Percentiles rank a stretch among this genome's conserved stretches.
These are phyloP conservation scores for Melangyna quadrimaculata DNA, from an alignment of 2,888 invertebrate species.

Conservation along the genomic window DNA sequence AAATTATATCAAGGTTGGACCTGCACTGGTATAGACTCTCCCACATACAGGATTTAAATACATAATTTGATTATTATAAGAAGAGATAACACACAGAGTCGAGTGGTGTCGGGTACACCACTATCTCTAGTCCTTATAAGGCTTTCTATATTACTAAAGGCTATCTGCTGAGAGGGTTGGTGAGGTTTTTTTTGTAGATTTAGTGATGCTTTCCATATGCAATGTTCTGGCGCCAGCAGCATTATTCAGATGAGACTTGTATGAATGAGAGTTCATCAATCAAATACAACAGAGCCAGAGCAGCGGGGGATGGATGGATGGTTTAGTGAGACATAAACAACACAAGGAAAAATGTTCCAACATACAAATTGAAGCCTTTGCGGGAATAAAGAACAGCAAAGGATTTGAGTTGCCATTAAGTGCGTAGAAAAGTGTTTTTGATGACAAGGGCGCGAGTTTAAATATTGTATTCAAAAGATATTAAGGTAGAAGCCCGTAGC, in stretches of 20 bases:
- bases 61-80: conserved; percentile 55
- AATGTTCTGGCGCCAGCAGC: conserved; percentile 26
- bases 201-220: conserved; percentile 5
- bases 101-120: background rate
- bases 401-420: background rate
- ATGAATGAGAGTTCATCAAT: conserved; percentile 34
- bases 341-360: background rate
- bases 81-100: background rate
- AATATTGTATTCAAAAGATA: too few species aligned
- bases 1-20: background rate
- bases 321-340: background rate
- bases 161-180: background rate
- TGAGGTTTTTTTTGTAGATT: background rate
- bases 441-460: too few species aligned
- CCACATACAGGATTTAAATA: conserved; percentile 25
- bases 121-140: background rate
- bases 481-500: too few species aligned
- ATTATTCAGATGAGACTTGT: conserved; percentile 24
- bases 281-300: background rate
- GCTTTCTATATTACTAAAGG: background rate
- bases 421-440: too few species aligned
- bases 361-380: conserved; percentile 8
- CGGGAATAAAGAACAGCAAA: background rate
- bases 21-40: too few species aligned
- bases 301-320: background rate